Evolutionary conservation across 37 sponge, comb jelly and placozoan genomes (phyloP).

Genomic region (Halichondria panicea): DNA sequence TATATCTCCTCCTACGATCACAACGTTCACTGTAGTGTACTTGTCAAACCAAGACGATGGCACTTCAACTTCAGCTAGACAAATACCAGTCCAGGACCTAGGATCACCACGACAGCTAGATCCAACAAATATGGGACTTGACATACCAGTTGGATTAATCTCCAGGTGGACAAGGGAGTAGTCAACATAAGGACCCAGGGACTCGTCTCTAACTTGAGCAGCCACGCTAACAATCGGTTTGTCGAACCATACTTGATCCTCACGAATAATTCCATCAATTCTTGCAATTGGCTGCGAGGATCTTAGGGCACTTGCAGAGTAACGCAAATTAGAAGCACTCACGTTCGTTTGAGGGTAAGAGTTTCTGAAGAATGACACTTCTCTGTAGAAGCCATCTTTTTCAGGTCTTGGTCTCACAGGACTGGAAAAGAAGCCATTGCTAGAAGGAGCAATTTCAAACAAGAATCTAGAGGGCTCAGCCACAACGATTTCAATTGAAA

Average conservation of each 20-base stretch:
- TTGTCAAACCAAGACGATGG: conserved; percentile 62
- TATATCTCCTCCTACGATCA: not conserved
- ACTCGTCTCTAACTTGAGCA: conserved; percentile 24
- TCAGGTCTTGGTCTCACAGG: not conserved
- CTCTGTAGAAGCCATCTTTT: conserved; percentile 11
- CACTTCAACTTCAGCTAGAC: conserved; percentile 7
- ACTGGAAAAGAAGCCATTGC: conserved; percentile 29
- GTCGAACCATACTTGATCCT: conserved; percentile 31
- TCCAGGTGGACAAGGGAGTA: not conserved
- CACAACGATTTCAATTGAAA: conserved; percentile 18
- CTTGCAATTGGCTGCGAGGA: not conserved
- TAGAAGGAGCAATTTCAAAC: conserved; percentile 1
- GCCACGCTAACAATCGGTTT: conserved; percentile 19
- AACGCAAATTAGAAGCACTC: not conserved
- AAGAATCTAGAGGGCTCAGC: conserved; percentile 31
- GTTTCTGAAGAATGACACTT: conserved; percentile 27
- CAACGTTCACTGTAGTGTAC: conserved; percentile 21
- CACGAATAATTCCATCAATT: conserved; percentile 3
- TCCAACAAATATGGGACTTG: not conserved
- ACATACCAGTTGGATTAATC: not conserved
- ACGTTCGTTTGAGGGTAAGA: conserved; percentile 12
- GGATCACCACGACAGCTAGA: not conserved
- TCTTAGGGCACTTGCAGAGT: not conserved
- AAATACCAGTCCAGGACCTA: conserved; percentile 26
- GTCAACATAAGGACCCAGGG: not conserved